A percentile compares a stretch with the other conserved stretches of the same genome.
Conservation (phyloP, 2,113 vertebrate genomes). For the Periophthalmodon schlosseri region DNA sequence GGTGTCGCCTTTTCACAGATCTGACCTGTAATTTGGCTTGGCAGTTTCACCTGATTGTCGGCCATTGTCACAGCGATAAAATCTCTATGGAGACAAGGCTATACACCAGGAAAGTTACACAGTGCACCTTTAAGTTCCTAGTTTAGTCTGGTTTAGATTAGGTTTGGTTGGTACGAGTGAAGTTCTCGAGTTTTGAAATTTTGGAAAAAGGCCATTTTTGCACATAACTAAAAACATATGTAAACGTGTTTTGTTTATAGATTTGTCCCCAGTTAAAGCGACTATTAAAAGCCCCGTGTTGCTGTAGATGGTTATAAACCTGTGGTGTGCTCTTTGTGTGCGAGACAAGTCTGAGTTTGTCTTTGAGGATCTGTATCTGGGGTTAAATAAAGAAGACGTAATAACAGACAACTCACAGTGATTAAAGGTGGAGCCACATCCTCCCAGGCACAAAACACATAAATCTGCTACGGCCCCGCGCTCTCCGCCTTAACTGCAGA, state of each 20-base stretch:
- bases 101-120: too few species aligned
- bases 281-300: background rate
- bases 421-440: slow-evolving; percentile 62
- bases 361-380: slow-evolving; percentile 35
- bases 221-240: background rate
- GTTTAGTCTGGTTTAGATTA: too few species aligned
- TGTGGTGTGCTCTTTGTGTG: background rate
- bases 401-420: slow-evolving; percentile 56
- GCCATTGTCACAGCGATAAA: too few species aligned
- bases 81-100: too few species aligned
- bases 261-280: background rate
- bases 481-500: slow-evolving; percentile 3
- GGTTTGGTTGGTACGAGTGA: too few species aligned
- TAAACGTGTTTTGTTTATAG: background rate
- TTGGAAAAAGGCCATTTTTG: too few species aligned
- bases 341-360: slow-evolving; percentile 32
- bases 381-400: slow-evolving; percentile 49
- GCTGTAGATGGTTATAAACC: background rate
- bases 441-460: slow-evolving; percentile 37
- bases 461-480: slow-evolving; percentile 49
- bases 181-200: too few species aligned
- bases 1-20: too few species aligned
- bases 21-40: too few species aligned
- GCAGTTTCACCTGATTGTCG: too few species aligned
- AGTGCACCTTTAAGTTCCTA: too few species aligned